phyloP scores from a whole-genome alignment of 2,888 invertebrate genomes.

The Nephrotoma appendiculata region DNA sequence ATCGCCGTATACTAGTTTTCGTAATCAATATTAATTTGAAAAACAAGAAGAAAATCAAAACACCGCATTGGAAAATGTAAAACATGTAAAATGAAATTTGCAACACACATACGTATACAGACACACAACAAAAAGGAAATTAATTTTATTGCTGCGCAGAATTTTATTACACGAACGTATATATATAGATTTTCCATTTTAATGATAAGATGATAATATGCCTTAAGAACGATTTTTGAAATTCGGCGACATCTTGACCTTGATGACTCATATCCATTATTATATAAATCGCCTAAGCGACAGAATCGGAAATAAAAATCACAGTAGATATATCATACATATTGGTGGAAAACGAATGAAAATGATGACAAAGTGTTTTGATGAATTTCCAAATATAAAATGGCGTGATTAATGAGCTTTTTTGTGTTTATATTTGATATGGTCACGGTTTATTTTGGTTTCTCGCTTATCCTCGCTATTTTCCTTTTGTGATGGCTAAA shows the following conservation, averaged over 20 bases:
- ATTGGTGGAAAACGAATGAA: background rate
- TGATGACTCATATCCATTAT: background rate
- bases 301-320: background rate
- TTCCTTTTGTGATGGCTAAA: background rate
- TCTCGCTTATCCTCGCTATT: background rate
- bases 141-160: background rate
- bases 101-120: background rate
- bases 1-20: background rate
- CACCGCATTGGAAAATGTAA: background rate
- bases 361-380: background rate
- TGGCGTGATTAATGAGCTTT: slow-evolving; percentile 1
- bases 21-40: slow-evolving; percentile 1
- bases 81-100: background rate
- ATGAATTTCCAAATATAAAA: background rate
- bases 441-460: background rate
- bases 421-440: background rate
- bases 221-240: background rate
- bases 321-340: background rate
- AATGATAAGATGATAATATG: background rate
- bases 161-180: background rate
- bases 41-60: background rate
- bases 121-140: background rate
- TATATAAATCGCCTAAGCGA: background rate
- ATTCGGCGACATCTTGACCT: background rate
- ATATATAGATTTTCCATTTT: background rate